phyloP scores from a whole-genome alignment of 1,140 invertebrate genomes.

The Leguminivora glycinivorella region DNA sequence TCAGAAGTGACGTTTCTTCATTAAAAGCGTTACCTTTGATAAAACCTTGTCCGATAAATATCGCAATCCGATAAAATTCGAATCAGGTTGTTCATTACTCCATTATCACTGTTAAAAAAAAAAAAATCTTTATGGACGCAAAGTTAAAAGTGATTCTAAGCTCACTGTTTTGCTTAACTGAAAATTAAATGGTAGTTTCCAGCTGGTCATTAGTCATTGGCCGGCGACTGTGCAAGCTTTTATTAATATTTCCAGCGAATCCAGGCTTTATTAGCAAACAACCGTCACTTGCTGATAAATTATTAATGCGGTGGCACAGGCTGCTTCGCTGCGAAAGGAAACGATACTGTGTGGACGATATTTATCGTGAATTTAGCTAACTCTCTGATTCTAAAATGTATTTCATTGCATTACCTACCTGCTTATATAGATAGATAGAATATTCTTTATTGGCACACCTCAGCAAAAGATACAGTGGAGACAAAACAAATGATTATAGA shows the following conservation, averaged over 20 bases:
- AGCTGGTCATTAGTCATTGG: constrained; percentile 71
- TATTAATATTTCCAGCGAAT: constrained; percentile 78
- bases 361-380: not conserved
- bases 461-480: too few species aligned
- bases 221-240: constrained; percentile 63
- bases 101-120: not conserved
- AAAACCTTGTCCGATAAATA: too few species aligned
- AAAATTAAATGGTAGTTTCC: constrained; percentile 70
- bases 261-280: constrained; percentile 77
- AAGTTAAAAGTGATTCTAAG: not conserved
- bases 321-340: constrained; percentile 50
- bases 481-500: too few species aligned
- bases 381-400: not conserved
- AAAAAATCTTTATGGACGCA: not conserved
- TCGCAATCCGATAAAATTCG: too few species aligned
- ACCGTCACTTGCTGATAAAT: constrained; percentile 76
- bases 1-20: too few species aligned
- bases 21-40: too few species aligned
- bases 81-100: too few species aligned
- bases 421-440: too few species aligned
- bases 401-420: too few species aligned
- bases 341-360: constrained; percentile 9
- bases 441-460: too few species aligned
- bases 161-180: constrained; percentile 55
- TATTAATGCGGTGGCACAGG: constrained; percentile 75